Conservation (phyloP, 2,113 vertebrate species). For the Lichenostomus cassidix region DNA sequence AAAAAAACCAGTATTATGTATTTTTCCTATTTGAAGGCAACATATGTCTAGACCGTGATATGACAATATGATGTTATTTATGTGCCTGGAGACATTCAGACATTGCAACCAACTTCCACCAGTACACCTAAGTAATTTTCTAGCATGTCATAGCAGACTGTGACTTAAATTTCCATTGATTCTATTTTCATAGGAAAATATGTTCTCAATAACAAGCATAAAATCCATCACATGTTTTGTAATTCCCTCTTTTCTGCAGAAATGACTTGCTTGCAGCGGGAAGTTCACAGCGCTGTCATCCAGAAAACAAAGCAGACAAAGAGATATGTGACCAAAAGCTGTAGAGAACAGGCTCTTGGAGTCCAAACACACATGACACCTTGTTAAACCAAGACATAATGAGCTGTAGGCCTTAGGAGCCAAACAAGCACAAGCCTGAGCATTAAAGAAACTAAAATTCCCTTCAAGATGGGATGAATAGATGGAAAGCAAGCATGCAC, state of each 20-base stretch:
- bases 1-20: background rate
- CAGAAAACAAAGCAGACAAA: background rate
- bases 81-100: background rate
- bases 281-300: background rate
- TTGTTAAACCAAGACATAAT: background rate
- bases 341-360: background rate
- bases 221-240: background rate
- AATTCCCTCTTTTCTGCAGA: background rate
- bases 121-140: background rate
- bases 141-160: background rate
- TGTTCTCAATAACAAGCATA: background rate
- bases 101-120: background rate
- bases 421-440: background rate
- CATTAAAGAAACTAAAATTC: background rate
- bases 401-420: background rate
- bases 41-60: background rate
- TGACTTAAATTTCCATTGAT: background rate
- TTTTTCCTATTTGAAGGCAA: background rate
- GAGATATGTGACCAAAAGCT: background rate
- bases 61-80: background rate
- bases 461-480: background rate
- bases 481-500: background rate
- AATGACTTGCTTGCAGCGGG: background rate
- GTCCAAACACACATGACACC: fast-evolving
- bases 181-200: background rate